A percentile compares a stretch with the other conserved stretches of the same genome.
Evolutionary conservation across 2,113 vertebrate species (phyloP).

Genomic region (Cyanoderma ruficeps): DNA sequence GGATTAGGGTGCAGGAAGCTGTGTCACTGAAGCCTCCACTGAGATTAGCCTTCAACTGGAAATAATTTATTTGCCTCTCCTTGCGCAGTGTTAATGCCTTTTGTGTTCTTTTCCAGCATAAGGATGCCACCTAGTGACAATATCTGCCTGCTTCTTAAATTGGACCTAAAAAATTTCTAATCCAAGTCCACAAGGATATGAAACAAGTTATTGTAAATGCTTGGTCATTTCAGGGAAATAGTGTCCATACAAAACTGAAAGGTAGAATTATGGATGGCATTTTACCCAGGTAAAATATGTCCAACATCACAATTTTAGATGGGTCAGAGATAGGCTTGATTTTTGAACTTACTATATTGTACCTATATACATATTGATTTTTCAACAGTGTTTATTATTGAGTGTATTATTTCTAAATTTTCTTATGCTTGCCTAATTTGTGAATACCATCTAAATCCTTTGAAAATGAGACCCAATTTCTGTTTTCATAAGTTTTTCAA

Average conservation of each 20-base stretch:
- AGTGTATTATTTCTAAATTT: background rate
- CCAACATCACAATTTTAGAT: background rate
- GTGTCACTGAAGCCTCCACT: background rate
- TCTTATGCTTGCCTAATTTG: background rate
- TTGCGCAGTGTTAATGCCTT: background rate
- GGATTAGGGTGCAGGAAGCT: background rate
- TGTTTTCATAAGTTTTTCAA: background rate
- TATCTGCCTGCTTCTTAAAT: background rate
- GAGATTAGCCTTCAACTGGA: background rate
- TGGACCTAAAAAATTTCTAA: background rate
- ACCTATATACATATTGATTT: background rate
- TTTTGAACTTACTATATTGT: background rate
- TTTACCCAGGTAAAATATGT: background rate
- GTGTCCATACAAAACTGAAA: background rate
- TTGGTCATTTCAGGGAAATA: background rate
- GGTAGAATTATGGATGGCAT: background rate
- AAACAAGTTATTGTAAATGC: background rate
- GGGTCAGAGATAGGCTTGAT: background rate
- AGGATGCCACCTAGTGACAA: slow-evolving; percentile 68
- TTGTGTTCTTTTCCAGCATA: background rate
- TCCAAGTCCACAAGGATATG: background rate
- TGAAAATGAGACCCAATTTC: background rate
- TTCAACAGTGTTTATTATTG: background rate
- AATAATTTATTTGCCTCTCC: background rate
- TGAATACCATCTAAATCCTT: background rate